A percentile compares a stretch with the other conserved stretches of the same genome.
Evolutionary conservation across 2,888 invertebrate genomes (phyloP).

Genomic region (Gymnosoma rotundatum): DNA sequence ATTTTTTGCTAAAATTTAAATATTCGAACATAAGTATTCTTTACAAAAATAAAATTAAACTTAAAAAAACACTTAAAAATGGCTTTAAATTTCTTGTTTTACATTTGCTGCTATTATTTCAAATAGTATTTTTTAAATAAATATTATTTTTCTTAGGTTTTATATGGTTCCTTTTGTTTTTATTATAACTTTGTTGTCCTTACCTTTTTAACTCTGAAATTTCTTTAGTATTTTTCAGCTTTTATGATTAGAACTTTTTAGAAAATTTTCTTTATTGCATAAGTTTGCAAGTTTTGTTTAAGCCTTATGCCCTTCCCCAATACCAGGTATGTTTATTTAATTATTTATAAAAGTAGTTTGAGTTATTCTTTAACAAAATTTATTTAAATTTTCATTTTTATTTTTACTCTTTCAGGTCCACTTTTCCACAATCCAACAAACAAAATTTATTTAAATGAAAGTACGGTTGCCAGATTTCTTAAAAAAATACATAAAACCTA

Average conservation of each 20-base stretch:
- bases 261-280: neutral
- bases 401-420: conserved; percentile 61
- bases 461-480: conserved; percentile 67
- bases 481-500: conserved; percentile 2
- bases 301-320: neutral
- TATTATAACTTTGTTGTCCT: no score
- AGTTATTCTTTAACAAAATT: conserved; percentile 17
- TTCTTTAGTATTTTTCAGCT: conserved; percentile 12
- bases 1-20: no score
- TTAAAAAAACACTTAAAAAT: no score
- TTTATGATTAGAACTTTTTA: conserved; percentile 17
- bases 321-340: conserved; percentile 50
- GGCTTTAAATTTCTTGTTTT: no score
- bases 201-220: neutral
- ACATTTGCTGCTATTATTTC: no score
- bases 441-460: conserved; percentile 28
- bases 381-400: conserved; percentile 22
- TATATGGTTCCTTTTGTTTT: no score
- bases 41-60: no score
- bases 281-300: conserved; percentile 13
- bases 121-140: no score
- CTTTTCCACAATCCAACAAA: neutral
- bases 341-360: conserved; percentile 28
- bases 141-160: no score
- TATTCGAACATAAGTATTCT: no score